Evolutionary conservation across 2,888 invertebrate genomes (phyloP).

Genomic region (Scaptomyza cyrtandrae): DNA sequence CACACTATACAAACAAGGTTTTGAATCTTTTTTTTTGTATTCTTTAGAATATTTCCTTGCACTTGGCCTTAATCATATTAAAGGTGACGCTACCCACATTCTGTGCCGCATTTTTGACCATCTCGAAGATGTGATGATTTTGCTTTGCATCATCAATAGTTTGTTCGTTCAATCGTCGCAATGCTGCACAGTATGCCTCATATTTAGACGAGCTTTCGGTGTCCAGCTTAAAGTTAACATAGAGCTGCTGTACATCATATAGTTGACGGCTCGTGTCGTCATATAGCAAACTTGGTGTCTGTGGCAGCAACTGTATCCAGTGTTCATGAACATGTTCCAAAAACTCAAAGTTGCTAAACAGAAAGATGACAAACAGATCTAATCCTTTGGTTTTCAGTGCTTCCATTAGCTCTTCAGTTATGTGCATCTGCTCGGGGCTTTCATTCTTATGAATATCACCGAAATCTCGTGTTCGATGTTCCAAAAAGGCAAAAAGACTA

Average conservation of each 20-base stretch:
- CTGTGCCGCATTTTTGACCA: constrained; percentile 76
- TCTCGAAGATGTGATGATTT: constrained; percentile 75
- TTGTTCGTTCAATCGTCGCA: constrained; percentile 61
- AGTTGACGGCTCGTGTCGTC: constrained; percentile 57
- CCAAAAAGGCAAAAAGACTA: constrained; percentile 73
- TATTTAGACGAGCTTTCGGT: constrained; percentile 76
- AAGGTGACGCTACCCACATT: constrained; percentile 80
- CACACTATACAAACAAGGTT: too few relatives aligned
- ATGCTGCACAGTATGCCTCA: constrained; percentile 63
- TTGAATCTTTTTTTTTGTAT: too few relatives aligned
- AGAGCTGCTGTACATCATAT: constrained; percentile 68
- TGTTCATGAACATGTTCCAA: constrained; percentile 74
- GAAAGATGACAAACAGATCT: constrained; percentile 76
- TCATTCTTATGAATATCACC: constrained; percentile 51
- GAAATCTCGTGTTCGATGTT: constrained; percentile 58
- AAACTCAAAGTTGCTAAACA: constrained; percentile 81
- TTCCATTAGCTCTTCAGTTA: constrained; percentile 61
- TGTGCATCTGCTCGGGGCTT: constrained; percentile 45
- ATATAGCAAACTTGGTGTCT: constrained; percentile 48
- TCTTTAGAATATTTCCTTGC: constrained; percentile 59
- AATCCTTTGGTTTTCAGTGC: constrained; percentile 74
- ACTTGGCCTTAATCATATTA: constrained; percentile 77
- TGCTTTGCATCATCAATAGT: constrained; percentile 58
- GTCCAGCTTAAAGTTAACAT: constrained; percentile 72
- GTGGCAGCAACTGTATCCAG: constrained; percentile 66